These are phyloP conservation scores for Periophthalmus modestus DNA, from an alignment of 2,113 vertebrate genomes.

Conservation along the genomic window DNA sequence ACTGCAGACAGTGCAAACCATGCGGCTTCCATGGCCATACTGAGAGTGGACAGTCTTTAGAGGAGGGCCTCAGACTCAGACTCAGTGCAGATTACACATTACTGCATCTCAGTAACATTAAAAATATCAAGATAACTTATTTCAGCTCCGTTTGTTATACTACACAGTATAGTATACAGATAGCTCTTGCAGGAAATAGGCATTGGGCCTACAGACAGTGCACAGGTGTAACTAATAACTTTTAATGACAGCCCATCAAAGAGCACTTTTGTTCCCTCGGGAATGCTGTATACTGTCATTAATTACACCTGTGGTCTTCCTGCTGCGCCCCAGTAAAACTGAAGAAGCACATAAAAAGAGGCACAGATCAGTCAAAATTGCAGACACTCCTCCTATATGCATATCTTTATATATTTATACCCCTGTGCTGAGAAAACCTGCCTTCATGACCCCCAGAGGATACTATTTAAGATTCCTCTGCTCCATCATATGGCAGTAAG, in stretches of 20 bases:
- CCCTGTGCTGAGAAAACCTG: not conserved
- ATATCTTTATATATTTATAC: not conserved
- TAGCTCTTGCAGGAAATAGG: not conserved
- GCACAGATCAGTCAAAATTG: not conserved
- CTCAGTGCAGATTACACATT: not conserved
- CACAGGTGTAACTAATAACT: slow-evolving; percentile 5
- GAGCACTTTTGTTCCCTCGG: slow-evolving; percentile 4
- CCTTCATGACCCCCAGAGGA: slow-evolving; percentile 10
- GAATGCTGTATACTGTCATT: not conserved
- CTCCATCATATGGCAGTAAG: slow-evolving; percentile 17
- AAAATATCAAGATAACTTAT: not conserved
- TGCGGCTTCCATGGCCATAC: too few relatives aligned
- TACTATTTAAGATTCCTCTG: slow-evolving; percentile 23
- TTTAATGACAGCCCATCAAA: not conserved
- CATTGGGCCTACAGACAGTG: not conserved
- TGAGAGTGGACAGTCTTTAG: too few relatives aligned
- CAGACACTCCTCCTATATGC: not conserved
- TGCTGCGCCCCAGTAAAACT: not conserved
- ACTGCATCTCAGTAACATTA: not conserved
- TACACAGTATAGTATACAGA: not conserved
- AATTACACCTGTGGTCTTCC: slow-evolving; percentile 2
- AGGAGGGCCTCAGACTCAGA: too few relatives aligned
- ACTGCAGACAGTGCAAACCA: not conserved
- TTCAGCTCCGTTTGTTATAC: not conserved
- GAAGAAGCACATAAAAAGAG: not conserved